Evolutionary conservation across 2,888 invertebrate genomes (phyloP), one percentile per base, ranked within the genome.

Genomic region (Opisthograptis luteolata): DNA sequence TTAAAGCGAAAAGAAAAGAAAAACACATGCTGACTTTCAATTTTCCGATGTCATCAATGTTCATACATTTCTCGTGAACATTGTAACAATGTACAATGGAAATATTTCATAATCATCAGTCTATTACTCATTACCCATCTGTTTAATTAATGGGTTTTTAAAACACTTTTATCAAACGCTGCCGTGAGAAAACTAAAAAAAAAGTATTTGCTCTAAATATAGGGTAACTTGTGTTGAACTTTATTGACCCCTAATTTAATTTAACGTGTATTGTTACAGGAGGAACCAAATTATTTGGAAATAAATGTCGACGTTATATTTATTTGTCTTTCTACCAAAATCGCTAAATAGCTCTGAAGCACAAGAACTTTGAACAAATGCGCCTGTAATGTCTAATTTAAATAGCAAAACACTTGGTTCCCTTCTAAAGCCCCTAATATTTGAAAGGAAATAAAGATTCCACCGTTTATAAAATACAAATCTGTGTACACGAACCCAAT

Each of bases 351-450:
- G 39, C 44, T 51, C 24, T 19, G 25, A 35, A 34, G 35, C 50
- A 51, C 35, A 40, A 35, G 40, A 51, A 45, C 39, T 40, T 50
- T 14, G 20, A 30, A 45, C 50, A 51, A 40, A 40, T 27, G 43
- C 34, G 14, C 25, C 35, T 27, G 6, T 31, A 48, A 44, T 34
- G 27, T 39, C 44, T 50, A 37, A 39, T 37, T 49, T 50, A 39
- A 44, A 28, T 20, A 44, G 37, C 37, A 10, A 37, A 43, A 43
- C 9, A 22, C 32, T 43, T 34, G 27, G 31, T 37, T 42, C 34
- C 32, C 39, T 34, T 39, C 4, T 7, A 17, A 19, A 45, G 22
- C n/a, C n/a, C n/a, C n/a, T 36, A 24, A 41, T 34, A 47, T 47
- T 35, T 40, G 12, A 41, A 28, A 24, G 47, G 35, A 22, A 35